A percentile compares a stretch with the other conserved stretches of the same genome.
These are phyloP conservation scores for Fratercula arctica DNA, from an alignment of 2,797 vertebrate genomes.

Conservation along the genomic window DNA sequence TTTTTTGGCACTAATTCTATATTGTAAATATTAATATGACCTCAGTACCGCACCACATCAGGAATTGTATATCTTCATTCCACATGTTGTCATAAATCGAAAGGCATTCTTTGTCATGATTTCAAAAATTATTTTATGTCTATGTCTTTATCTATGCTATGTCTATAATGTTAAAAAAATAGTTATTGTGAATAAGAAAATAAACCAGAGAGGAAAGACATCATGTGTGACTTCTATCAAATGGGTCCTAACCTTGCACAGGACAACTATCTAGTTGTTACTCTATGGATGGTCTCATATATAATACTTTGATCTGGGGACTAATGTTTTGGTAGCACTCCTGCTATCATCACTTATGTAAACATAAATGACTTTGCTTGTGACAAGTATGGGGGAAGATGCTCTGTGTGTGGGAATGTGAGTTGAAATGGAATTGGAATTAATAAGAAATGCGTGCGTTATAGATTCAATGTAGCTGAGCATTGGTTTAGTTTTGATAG, in stretches of 20 bases:
- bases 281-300: not conserved
- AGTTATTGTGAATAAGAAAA: not conserved
- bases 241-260: not conserved
- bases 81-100: not conserved
- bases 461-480: not conserved
- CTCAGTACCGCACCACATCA: not conserved
- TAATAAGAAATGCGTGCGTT: not conserved
- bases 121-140: not conserved
- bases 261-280: not conserved
- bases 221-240: not conserved
- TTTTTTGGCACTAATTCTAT: not conserved
- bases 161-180: not conserved
- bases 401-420: not conserved
- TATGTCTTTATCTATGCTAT: not conserved
- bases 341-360: not conserved
- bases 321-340: not conserved
- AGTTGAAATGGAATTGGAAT: not conserved
- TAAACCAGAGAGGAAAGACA: not conserved
- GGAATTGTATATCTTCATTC: not conserved
- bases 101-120: not conserved
- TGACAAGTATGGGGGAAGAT: not conserved
- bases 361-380: not conserved
- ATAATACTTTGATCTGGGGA: not conserved
- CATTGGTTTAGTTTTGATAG: not conserved
- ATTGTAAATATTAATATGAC: not conserved